Evolutionary conservation across 2,888 invertebrate species (phyloP).

Genomic region (Yponomeuta plumbellus): DNA sequence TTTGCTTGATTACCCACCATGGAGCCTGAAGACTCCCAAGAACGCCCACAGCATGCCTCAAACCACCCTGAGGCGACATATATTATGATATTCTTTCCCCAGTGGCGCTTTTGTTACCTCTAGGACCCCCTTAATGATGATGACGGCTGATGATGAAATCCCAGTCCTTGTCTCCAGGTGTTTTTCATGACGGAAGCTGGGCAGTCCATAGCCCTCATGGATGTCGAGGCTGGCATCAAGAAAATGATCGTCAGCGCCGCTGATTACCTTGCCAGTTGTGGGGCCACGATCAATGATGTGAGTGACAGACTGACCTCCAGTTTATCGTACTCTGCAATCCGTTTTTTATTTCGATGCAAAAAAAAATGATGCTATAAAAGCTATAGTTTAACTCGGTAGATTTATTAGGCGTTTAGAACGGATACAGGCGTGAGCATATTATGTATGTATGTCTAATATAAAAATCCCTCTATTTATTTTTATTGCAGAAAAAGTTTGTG

Average conservation of each 20-base stretch:
- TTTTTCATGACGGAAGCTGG: constrained; percentile 80
- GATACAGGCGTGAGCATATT: no score
- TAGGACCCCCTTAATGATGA: no score
- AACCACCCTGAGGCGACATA: no score
- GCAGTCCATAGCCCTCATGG: constrained; percentile 64
- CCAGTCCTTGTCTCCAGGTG: constrained; percentile 43
- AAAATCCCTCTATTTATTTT: neutral
- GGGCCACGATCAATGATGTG: constrained; percentile 47
- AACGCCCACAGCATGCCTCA: no score
- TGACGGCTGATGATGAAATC: neutral
- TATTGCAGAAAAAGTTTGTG: constrained; percentile 62
- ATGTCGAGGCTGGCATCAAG: constrained; percentile 72
- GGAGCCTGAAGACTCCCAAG: no score
- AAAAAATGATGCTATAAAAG: no score
- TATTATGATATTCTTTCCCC: no score
- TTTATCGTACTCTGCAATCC: neutral
- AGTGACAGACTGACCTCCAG: constrained; percentile 15
- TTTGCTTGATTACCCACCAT: no score
- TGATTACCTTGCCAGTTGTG: constrained; percentile 65
- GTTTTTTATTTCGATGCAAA: neutral
- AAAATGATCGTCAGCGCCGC: constrained; percentile 65
- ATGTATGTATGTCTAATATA: no score
- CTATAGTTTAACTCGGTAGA: no score
- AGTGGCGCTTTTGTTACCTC: no score
- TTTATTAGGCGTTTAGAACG: no score